Conservation (phyloP, 1,140 invertebrate species). For the Pomacea maculata region DNA sequence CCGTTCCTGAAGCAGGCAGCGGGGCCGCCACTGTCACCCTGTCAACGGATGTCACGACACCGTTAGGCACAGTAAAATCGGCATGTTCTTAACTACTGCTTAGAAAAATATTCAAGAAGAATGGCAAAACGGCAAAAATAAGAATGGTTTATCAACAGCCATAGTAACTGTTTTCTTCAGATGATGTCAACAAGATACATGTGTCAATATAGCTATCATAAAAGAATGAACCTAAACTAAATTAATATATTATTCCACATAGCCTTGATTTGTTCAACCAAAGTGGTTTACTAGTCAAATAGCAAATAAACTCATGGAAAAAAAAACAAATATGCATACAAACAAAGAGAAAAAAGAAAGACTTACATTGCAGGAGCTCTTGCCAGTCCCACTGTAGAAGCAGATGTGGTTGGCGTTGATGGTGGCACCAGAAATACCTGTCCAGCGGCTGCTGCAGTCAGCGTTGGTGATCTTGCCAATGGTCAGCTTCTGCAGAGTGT, state of each 20-base stretch:
- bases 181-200: too few relatives aligned
- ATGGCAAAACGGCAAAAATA: too few relatives aligned
- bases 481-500: constrained; percentile 24
- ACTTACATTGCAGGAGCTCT: constrained; percentile 38
- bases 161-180: too few relatives aligned
- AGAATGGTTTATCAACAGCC: too few relatives aligned
- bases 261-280: too few relatives aligned
- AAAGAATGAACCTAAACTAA: too few relatives aligned
- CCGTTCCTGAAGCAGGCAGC: constrained; percentile 72
- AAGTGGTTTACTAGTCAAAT: too few relatives aligned
- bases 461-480: constrained; percentile 32
- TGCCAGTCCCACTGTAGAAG: constrained; percentile 11
- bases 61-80: not conserved
- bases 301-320: too few relatives aligned
- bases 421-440: constrained; percentile 16
- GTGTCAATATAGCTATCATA: too few relatives aligned
- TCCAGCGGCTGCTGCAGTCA: constrained; percentile 25
- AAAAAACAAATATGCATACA: not conserved
- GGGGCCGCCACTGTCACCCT: constrained; percentile 92
- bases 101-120: too few relatives aligned
- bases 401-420: constrained; percentile 32
- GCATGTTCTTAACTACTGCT: not conserved
- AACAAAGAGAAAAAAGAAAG: not conserved
- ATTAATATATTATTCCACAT: too few relatives aligned
- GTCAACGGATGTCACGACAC: constrained; percentile 1